Evolutionary conservation across 2,113 vertebrate genomes (phyloP).

Genomic region (Campylomormyrus tamandua): DNA sequence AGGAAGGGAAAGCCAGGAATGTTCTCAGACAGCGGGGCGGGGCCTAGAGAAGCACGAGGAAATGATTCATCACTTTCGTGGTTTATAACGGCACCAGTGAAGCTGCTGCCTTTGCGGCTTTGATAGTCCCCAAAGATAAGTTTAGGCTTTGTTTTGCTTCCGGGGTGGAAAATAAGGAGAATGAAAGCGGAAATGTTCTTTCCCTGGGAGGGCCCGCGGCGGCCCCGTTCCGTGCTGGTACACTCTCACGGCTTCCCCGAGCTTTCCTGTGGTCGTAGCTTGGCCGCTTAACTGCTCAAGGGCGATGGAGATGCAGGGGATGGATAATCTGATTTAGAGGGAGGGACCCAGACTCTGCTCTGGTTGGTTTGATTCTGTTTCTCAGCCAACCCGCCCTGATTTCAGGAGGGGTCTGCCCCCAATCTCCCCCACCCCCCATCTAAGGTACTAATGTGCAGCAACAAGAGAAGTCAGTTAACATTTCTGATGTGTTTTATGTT

Average conservation of each 20-base stretch:
- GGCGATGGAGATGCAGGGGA: background rate
- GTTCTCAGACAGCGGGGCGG: background rate
- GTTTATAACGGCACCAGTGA: background rate
- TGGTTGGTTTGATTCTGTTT: background rate
- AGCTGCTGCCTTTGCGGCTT: background rate
- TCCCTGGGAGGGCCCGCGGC: background rate
- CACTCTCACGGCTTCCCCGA: background rate
- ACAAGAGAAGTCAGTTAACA: background rate
- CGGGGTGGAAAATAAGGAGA: background rate
- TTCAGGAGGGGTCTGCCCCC: background rate
- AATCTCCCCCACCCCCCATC: background rate
- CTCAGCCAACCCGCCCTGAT: background rate
- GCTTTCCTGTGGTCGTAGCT: background rate
- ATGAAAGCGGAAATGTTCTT: background rate
- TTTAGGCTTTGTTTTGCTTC: background rate
- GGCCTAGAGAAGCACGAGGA: background rate
- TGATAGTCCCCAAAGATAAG: background rate
- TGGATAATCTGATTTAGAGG: background rate
- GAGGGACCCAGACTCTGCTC: background rate
- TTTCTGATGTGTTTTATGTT: background rate
- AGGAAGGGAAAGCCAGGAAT: background rate
- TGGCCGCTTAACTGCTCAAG: background rate
- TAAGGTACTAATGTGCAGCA: background rate
- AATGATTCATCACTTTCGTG: background rate
- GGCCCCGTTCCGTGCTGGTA: background rate